These are phyloP conservation scores for Eurytoma californica DNA, from an alignment of 2,888 invertebrate species.

Conservation along the genomic window DNA sequence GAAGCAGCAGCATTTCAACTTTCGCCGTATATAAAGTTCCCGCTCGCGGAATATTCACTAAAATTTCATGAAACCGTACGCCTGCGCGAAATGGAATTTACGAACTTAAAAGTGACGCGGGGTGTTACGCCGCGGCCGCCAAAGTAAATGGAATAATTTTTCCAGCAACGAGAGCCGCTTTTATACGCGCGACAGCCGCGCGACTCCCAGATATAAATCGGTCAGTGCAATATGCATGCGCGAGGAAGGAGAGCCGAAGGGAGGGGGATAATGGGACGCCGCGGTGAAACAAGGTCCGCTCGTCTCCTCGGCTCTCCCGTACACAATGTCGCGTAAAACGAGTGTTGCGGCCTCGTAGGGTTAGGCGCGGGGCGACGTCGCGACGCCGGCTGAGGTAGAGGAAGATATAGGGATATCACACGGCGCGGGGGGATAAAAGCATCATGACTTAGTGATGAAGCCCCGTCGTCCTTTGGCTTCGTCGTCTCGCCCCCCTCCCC, in stretches of 20 bases:
- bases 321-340: slow-evolving; percentile 23
- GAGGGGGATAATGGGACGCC: slow-evolving; percentile 39
- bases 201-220: slow-evolving; percentile 42
- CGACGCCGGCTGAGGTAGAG: slow-evolving; percentile 41
- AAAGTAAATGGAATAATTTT: slow-evolving; percentile 51
- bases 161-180: slow-evolving; percentile 16
- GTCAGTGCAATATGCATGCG: slow-evolving; percentile 54
- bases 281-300: slow-evolving; percentile 20
- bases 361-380: background rate
- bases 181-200: background rate
- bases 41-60: background rate
- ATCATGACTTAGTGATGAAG: slow-evolving; percentile 73
- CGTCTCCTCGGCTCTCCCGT: background rate
- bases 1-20: slow-evolving; percentile 38
- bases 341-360: slow-evolving; percentile 22
- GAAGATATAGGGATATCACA: slow-evolving; percentile 64
- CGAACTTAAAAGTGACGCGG: slow-evolving; percentile 46
- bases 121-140: background rate
- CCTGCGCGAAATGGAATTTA: slow-evolving; percentile 46
- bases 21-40: slow-evolving; percentile 45
- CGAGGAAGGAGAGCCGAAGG: background rate
- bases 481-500: background rate
- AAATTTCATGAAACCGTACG: background rate
- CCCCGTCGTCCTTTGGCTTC: slow-evolving; percentile 55
- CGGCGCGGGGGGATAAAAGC: slow-evolving; percentile 69